Conservation (phyloP, 2,113 vertebrate genomes). For the Montifringilla adamsi region DNA sequence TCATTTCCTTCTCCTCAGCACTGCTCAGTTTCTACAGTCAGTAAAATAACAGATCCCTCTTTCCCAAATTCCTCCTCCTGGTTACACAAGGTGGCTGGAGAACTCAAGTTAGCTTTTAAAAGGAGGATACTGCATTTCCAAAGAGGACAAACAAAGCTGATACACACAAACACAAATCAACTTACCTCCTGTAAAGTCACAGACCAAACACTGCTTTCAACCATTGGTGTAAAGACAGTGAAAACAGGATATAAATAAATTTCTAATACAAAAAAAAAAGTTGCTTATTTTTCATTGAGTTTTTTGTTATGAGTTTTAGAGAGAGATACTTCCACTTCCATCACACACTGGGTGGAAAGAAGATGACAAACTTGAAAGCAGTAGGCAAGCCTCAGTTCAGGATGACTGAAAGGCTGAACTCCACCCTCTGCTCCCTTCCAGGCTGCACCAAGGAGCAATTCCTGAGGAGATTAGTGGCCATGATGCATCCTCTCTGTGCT, state of each 20-base stretch:
- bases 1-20: not conserved
- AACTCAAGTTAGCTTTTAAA: conserved; percentile 40
- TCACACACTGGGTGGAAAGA: not conserved
- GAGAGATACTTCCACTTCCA: not conserved
- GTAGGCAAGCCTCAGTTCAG: conserved; percentile 48
- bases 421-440: conserved; percentile 52
- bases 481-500: conserved; percentile 19
- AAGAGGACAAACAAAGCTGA: conserved; percentile 46
- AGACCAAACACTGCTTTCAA: conserved; percentile 78
- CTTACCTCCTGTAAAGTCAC: conserved; percentile 80
- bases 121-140: conserved; percentile 79
- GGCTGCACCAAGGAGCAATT: not conserved
- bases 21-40: not conserved
- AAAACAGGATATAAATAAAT: conserved; percentile 68
- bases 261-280: conserved; percentile 37
- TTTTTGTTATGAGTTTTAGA: not conserved
- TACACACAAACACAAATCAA: conserved; percentile 70
- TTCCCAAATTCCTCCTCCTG: not conserved
- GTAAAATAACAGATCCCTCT: not conserved
- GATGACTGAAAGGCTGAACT: conserved; percentile 30
- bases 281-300: conserved; percentile 7
- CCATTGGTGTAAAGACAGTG: conserved; percentile 76
- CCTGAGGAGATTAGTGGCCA: not conserved
- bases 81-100: not conserved
- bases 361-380: not conserved